Conservation (phyloP, 2,113 vertebrate species). For the Boleophthalmus pectinirostris region DNA sequence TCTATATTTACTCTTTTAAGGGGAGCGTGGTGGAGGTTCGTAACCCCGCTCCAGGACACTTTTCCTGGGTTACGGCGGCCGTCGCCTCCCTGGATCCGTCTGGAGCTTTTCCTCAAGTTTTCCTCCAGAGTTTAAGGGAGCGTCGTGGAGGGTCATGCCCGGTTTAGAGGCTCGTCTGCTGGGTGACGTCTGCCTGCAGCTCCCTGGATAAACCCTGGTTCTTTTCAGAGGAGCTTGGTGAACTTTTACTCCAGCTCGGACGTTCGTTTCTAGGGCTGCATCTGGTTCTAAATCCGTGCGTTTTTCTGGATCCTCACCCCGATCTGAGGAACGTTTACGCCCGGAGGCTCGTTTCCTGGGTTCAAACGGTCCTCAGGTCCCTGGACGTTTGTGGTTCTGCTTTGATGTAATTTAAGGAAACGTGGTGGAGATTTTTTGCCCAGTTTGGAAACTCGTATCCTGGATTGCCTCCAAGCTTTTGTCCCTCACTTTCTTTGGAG, state of each 20-base stretch:
- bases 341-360: background rate
- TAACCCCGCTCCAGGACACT: background rate
- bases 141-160: background rate
- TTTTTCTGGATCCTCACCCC: too few species aligned
- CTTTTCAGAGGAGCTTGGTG: background rate
- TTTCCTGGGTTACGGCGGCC: background rate
- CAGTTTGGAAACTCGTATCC: background rate
- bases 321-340: too few species aligned
- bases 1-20: slow-evolving; percentile 3
- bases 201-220: background rate
- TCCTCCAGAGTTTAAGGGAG: background rate
- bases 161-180: background rate
- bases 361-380: background rate
- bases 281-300: background rate
- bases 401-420: background rate
- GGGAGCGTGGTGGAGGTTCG: background rate
- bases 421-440: background rate
- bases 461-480: background rate
- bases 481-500: background rate
- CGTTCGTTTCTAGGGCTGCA: background rate
- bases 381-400: background rate
- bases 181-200: background rate
- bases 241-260: background rate
- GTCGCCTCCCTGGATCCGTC: background rate
- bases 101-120: too few species aligned